These are phyloP conservation scores for Melanostigma gelatinosum DNA, from an alignment of 2,113 vertebrate genomes.

Conservation along the genomic window DNA sequence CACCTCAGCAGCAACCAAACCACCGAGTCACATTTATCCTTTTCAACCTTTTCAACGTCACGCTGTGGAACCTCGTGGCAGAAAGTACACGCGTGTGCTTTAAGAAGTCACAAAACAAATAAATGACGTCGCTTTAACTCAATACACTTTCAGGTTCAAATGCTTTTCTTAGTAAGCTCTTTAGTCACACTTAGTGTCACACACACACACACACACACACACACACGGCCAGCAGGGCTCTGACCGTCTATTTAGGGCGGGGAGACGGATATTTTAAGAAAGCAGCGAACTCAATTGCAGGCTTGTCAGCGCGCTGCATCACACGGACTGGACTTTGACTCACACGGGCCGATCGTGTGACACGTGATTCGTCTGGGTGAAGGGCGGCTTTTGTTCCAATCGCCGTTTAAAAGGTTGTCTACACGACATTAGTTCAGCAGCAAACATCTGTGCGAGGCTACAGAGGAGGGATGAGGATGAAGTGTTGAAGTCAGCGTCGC, in stretches of 20 bases:
- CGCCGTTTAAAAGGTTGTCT: too few relatives aligned
- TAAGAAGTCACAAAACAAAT: constrained; percentile 8
- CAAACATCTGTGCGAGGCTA: too few relatives aligned
- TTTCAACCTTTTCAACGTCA: background rate
- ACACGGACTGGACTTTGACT: background rate
- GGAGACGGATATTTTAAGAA: constrained; percentile 40
- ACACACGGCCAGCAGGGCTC: constrained; percentile 47
- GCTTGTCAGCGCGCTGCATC: background rate
- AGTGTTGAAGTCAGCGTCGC: too few relatives aligned
- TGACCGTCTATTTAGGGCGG: background rate
- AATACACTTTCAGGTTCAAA: background rate
- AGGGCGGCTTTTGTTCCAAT: too few relatives aligned
- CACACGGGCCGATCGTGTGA: background rate
- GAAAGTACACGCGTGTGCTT: constrained; percentile 5
- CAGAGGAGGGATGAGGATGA: too few relatives aligned
- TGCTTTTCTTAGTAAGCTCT: background rate
- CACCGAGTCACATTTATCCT: constrained; percentile 42
- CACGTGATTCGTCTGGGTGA: too few relatives aligned
- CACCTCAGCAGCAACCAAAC: background rate
- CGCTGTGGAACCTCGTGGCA: background rate
- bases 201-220: too few relatives aligned
- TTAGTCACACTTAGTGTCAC: background rate
- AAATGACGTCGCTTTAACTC: constrained; percentile 34
- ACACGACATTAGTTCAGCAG: too few relatives aligned
- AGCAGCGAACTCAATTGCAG: constrained; percentile 6